phyloP scores from a whole-genome alignment of 2,113 vertebrate genomes.

The Sterna hirundo region DNA sequence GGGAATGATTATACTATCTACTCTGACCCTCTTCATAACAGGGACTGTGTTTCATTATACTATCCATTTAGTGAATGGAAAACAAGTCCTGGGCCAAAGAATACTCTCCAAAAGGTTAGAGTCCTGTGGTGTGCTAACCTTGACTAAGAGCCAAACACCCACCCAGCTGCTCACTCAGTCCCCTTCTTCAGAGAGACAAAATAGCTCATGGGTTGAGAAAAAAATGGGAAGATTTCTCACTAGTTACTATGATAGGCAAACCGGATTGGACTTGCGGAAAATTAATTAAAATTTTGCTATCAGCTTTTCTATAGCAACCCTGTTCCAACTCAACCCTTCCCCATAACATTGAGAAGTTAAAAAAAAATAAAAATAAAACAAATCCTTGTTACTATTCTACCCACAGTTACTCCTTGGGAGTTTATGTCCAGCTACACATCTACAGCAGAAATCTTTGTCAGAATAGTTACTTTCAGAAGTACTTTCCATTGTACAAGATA shows the following conservation, averaged over 20 bases:
- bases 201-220: not conserved
- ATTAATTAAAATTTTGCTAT: not conserved
- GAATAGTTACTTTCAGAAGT: not conserved
- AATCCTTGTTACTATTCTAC: not conserved
- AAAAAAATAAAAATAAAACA: no score
- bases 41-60: not conserved
- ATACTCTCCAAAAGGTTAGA: not conserved
- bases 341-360: not conserved
- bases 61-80: not conserved
- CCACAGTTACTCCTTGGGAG: not conserved
- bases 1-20: not conserved
- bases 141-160: not conserved
- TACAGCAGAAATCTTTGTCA: not conserved
- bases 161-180: not conserved
- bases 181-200: not conserved
- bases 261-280: not conserved
- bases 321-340: not conserved
- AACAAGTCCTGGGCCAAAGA: not conserved
- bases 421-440: not conserved
- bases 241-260: not conserved
- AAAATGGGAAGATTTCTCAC: not conserved
- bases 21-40: not conserved
- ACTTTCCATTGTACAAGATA: not conserved
- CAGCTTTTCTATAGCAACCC: not conserved
- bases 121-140: not conserved